Base-by-base conservation (phyloP, 2,888 invertebrate species). In the Pyralis farinalis region DNA sequence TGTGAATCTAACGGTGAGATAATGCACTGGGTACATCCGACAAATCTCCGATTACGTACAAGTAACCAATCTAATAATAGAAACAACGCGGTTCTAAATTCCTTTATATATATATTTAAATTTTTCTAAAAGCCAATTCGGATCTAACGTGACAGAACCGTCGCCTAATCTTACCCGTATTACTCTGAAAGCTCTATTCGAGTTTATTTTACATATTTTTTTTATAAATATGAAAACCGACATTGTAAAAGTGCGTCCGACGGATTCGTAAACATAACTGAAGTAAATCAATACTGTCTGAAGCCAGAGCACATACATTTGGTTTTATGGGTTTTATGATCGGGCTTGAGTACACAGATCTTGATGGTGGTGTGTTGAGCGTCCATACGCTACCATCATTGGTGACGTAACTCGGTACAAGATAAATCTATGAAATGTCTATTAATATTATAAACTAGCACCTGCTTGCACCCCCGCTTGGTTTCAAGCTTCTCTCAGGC, bases 291-390 rank as follows among this genome's bases (percentile, higher is more conserved):
- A 78, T 79, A 63, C 60, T 58, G 64, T 51, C 65, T 58, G 62
- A 53, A 67, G 62, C 64, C 56, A 62, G 61, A 65, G 55, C 55
- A 49, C 53, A 65, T 68, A 71, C 67, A 74, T 78, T 77, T 67
- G 65, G 59, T 71, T 78, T 81, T 76, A 76, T 68, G 63, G 60
- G 68, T 79, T 82, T 80, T 80, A 83, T 74, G 84, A 82, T 83
- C 78, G 82, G 82, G 76, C 63, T 71, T 62, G 62, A 53, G 55
- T 55, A 57, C 44, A 70, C 65, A 68, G 71, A 69, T 72, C 77
- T 75, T 67, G 69, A 56, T 56, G 44, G 46, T 51, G 54, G n/a
- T 54, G 56, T 57, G 51, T 25, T 35, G 25, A 25, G 25, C 25
- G 7, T 25, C 25, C 7, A 25, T 25, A n/a, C n/a, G n/a, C n/a